Conservation (phyloP, 1,140 invertebrate genomes). For the Condylostylus longicornis region DNA sequence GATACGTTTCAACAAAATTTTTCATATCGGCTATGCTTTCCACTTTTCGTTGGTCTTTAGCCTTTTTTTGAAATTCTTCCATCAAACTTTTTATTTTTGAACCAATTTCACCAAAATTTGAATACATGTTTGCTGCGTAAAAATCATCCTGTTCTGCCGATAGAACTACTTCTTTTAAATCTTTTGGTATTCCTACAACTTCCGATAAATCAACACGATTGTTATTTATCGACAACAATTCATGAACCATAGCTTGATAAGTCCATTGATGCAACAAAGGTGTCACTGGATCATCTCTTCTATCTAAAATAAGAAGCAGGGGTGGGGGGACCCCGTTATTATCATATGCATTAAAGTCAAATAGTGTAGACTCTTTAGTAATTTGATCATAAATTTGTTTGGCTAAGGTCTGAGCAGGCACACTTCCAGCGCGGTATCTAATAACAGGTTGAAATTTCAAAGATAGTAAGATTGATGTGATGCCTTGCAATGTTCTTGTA, state of each 20-base stretch:
- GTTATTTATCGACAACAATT: constrained; percentile 85
- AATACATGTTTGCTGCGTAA: constrained; percentile 88
- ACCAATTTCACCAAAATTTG: constrained; percentile 97
- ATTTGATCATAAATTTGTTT: constrained; percentile 72
- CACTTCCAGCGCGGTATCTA: constrained; percentile 79
- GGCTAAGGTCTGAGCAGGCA: constrained; percentile 69
- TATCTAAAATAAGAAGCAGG: constrained; percentile 74
- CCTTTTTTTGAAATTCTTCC: constrained; percentile 94
- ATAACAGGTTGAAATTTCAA: constrained; percentile 83
- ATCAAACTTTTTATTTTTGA: constrained; percentile 93
- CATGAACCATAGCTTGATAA: constrained; percentile 99
- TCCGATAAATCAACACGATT: constrained; percentile 83
- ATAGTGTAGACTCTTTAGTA: constrained; percentile 70
- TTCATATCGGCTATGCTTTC: constrained; percentile 99
- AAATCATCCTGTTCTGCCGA: constrained; percentile 95
- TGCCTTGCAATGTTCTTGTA: constrained; percentile 66
- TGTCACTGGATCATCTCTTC: constrained; percentile 87
- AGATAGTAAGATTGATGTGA: constrained; percentile 76
- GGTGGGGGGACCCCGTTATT: constrained; percentile 46
- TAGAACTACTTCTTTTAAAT: constrained; percentile 83
- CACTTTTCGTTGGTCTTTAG: constrained; percentile 90
- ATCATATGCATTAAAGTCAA: constrained; percentile 65
- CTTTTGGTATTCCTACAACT: constrained; percentile 69
- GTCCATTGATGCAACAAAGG: constrained; percentile 99
- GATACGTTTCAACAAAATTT: constrained; percentile 95